Conservation (phyloP, 2,888 invertebrate genomes). For the Ischnus inquisitorius region DNA sequence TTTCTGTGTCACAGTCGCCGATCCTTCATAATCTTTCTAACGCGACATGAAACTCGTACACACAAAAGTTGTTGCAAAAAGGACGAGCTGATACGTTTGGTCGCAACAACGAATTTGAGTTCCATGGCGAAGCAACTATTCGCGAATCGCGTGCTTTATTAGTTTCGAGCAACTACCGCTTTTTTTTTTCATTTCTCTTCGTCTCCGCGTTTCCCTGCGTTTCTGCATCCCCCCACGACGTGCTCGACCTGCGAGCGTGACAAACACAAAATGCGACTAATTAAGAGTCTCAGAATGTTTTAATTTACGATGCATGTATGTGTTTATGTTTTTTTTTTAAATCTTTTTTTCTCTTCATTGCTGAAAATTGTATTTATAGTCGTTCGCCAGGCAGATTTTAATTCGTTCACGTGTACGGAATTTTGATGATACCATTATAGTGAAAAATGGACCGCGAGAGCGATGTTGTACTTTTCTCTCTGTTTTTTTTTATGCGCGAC, state of each 20-base stretch:
- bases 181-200: not conserved
- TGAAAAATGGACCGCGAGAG: constrained; percentile 1
- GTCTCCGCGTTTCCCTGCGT: not conserved
- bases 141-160: constrained; percentile 61
- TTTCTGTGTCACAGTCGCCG: constrained; percentile 32
- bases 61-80: constrained; percentile 39
- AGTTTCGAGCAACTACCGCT: not conserved
- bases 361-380: not conserved
- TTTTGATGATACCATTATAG: constrained; percentile 48
- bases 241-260: constrained; percentile 20
- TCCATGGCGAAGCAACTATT: constrained; percentile 28
- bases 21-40: constrained; percentile 45
- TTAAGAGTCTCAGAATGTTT: constrained; percentile 47
- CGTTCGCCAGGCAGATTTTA: constrained; percentile 6
- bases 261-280: constrained; percentile 43
- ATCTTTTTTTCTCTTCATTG: not conserved
- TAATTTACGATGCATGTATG: constrained; percentile 36
- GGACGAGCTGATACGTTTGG: not conserved
- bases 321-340: not conserved
- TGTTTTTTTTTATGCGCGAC: constrained; percentile 18
- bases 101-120: constrained; percentile 43
- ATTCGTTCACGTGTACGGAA: constrained; percentile 20
- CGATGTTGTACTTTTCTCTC: not conserved
- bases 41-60: constrained; percentile 45
- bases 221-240: not conserved